Evolutionary conservation across 2,888 invertebrate genomes (phyloP), one percentile per base, ranked within the genome.

Genomic region (Coelopa pilipes): DNA sequence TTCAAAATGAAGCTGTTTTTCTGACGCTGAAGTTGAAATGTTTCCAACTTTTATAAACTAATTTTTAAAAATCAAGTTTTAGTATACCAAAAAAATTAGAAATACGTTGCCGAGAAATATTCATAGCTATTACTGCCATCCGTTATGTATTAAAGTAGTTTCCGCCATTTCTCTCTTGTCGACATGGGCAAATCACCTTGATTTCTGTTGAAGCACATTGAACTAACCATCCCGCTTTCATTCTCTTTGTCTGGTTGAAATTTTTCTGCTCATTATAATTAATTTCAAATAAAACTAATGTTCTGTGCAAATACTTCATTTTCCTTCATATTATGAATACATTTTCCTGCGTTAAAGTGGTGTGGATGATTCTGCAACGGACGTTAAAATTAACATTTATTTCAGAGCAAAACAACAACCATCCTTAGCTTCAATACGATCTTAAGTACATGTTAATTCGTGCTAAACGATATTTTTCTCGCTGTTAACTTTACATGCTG

Each of bases 81-180:
- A n/a, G n/a, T 7, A 34, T 34, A 34, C 34, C 34, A 34, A 34
- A 34, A 34, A 4, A 4, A 34, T 34, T 34, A 7, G 34, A 2
- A 34, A 4, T 34, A 4, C 2, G 7, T 34, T 34, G 34, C 7
- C 17, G 57, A 57, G 34, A 46, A 63, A 63, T 53, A 68, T 67
- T 59, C 60, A 21, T 71, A 72, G 53, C 67, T 74, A 62, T 68
- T 63, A 67, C 67, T 34, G 34, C 34, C 34, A 34, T 7, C 34
- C 34, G 34, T 34, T 34, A 34, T 34, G 34, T n/a, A n/a, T n/a
- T n/a, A 46, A 59, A 50, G n/a, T 34, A 34, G n/a, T 45, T 45
- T n/a, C 46, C 4, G 34, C 34, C 34, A 34, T 34, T 34, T 34
- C 34, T 34, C 7, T 34, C 34, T 34, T 34, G 34, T 34, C 34